Evolutionary conservation across 2,113 vertebrate genomes (phyloP).

Genomic region (Gracilinanus agilis): DNA sequence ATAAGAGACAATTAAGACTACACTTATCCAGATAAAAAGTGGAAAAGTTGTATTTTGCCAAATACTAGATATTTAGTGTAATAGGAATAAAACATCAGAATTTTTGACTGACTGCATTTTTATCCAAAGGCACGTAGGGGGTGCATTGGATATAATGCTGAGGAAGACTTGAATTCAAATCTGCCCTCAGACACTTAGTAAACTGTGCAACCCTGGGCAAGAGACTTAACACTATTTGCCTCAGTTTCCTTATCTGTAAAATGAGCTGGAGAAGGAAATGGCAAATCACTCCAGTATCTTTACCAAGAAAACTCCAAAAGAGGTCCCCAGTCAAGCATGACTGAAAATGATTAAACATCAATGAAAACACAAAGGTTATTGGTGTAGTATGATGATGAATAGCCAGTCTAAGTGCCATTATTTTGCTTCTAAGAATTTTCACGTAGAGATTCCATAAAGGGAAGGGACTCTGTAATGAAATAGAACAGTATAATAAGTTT

Average conservation of each 20-base stretch:
- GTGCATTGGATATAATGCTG: too few species aligned
- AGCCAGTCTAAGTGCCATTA: conserved; percentile 29
- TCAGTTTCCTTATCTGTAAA: too few species aligned
- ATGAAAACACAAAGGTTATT: background rate
- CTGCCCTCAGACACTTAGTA: too few species aligned
- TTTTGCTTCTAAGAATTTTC: conserved; percentile 33
- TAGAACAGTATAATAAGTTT: conserved; percentile 25
- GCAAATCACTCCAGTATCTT: too few species aligned
- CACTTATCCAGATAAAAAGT: background rate
- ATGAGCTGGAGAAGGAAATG: too few species aligned
- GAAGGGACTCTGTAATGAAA: conserved; percentile 33
- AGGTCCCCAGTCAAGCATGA: too few species aligned
- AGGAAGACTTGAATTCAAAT: too few species aligned
- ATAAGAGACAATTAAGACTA: background rate
- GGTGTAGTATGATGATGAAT: conserved; percentile 8
- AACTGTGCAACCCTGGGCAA: too few species aligned
- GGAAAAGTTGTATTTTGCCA: background rate
- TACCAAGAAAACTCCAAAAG: too few species aligned
- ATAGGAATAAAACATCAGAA: background rate
- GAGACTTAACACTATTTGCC: too few species aligned
- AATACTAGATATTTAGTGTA: background rate
- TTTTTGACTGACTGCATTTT: background rate
- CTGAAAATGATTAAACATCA: too few species aligned
- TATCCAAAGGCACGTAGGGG: background rate
- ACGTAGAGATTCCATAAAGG: conserved; percentile 1